Evolutionary conservation across 1,140 invertebrate species (phyloP).

Genomic region (Physella acuta): DNA sequence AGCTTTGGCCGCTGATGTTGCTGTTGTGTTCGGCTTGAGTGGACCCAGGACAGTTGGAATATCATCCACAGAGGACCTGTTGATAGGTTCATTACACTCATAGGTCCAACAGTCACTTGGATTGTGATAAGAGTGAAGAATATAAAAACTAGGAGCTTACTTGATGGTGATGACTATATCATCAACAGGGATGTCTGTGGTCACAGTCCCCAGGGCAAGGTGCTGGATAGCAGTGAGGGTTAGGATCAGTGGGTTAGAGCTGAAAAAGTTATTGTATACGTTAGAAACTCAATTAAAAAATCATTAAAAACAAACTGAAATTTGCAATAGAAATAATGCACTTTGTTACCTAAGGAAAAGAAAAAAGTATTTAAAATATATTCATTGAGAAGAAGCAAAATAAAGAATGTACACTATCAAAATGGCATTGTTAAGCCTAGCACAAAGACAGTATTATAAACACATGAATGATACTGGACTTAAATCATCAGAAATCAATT

Average conservation of each 20-base stretch:
- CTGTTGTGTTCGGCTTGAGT: conserved; percentile 26
- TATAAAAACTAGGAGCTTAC: conserved; percentile 32
- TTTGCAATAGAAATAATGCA: neutral
- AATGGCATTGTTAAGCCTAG: no score
- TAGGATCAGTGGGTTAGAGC: conserved; percentile 53
- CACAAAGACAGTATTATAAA: no score
- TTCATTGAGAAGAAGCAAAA: neutral
- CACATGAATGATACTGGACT: no score
- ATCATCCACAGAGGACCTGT: conserved; percentile 35
- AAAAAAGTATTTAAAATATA: conserved; percentile 4
- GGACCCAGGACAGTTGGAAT: conserved; percentile 34
- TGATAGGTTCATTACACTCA: no score
- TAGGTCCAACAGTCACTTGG: no score
- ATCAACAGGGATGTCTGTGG: conserved; percentile 37
- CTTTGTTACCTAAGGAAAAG: neutral
- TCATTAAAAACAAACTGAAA: neutral
- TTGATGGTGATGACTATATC: conserved; percentile 49
- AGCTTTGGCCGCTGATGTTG: conserved; percentile 12
- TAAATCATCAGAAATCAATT: no score
- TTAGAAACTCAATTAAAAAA: neutral
- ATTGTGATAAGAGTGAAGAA: neutral
- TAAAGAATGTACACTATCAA: no score
- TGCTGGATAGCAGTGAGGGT: conserved; percentile 60
- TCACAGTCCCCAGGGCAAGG: conserved; percentile 47
- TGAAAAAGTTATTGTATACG: conserved; percentile 28